Percentiles rank a stretch among this genome's conserved stretches.
Conservation (phyloP, 2,888 invertebrate species). For the Mythimna impura region DNA sequence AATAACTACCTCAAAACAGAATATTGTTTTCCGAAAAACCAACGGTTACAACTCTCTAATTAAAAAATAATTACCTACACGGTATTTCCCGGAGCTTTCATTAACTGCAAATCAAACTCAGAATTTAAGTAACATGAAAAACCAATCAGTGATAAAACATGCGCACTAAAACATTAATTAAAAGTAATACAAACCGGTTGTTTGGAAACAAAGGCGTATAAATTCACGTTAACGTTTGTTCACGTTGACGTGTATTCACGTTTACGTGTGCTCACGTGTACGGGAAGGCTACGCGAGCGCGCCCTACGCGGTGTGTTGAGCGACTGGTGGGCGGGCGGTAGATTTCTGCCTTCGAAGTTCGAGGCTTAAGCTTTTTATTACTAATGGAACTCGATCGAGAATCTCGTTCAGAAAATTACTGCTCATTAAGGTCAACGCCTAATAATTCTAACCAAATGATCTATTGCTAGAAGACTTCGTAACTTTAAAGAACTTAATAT, state of each 20-base stretch:
- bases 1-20: not conserved
- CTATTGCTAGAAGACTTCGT: not conserved
- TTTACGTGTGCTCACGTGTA: constrained; percentile 32
- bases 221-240: constrained; percentile 24
- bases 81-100: constrained; percentile 20
- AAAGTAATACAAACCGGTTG: constrained; percentile 57
- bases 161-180: constrained; percentile 32
- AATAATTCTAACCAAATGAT: too few species aligned
- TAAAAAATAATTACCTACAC: not conserved
- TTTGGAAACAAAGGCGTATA: constrained; percentile 55
- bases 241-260: constrained; percentile 28
- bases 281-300: constrained; percentile 47
- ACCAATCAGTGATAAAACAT: constrained; percentile 19
- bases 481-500: not conserved
- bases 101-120: constrained; percentile 3
- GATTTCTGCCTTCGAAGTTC: constrained; percentile 59
- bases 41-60: not conserved
- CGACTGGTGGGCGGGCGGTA: constrained; percentile 67
- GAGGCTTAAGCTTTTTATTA: constrained; percentile 58
- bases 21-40: not conserved
- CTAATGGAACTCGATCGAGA: constrained; percentile 62
- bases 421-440: too few species aligned
- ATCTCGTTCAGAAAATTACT: not conserved
- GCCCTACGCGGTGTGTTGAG: constrained; percentile 55
- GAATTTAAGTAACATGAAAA: constrained; percentile 13